A percentile compares a stretch with the other conserved stretches of the same genome.
Conservation (phyloP, 2,888 invertebrate species). For the Chrysolina americana region DNA sequence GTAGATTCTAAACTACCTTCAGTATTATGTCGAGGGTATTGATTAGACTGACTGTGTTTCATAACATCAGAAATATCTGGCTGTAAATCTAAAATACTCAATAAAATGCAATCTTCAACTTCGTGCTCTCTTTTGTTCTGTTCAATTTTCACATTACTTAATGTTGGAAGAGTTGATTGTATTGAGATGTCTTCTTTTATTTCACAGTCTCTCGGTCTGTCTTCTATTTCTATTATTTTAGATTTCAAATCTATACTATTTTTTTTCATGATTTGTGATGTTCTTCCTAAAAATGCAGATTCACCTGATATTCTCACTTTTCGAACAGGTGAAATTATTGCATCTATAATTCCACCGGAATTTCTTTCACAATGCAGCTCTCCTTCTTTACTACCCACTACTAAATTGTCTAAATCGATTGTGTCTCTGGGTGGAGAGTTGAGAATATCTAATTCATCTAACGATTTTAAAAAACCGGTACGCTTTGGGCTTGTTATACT, state of each 20-base stretch:
- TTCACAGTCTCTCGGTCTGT: background rate
- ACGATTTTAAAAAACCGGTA: background rate
- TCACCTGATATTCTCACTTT: background rate
- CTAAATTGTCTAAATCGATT: background rate
- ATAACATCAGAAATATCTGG: background rate
- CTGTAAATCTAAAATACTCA: constrained; percentile 9
- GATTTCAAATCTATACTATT: background rate
- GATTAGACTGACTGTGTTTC: background rate
- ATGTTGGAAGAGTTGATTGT: background rate
- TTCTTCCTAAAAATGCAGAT: background rate
- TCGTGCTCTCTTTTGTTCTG: background rate
- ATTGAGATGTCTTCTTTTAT: background rate
- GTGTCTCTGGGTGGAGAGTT: constrained; percentile 53
- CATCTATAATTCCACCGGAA: background rate
- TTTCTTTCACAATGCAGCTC: background rate
- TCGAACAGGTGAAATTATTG: constrained; percentile 5
- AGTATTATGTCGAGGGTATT: background rate
- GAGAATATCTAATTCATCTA: constrained; percentile 42
- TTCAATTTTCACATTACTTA: background rate
- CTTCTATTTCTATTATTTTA: constrained; percentile 15
- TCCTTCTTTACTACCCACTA: background rate
- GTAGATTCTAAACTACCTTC: background rate
- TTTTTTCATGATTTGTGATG: background rate
- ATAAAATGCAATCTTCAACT: constrained; percentile 7
- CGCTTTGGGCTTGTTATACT: constrained; percentile 24